Evolutionary conservation across 92 coral and sea anemone species (phyloP), one percentile per base, ranked within the genome.

Genomic region (Diadumene lineata): DNA sequence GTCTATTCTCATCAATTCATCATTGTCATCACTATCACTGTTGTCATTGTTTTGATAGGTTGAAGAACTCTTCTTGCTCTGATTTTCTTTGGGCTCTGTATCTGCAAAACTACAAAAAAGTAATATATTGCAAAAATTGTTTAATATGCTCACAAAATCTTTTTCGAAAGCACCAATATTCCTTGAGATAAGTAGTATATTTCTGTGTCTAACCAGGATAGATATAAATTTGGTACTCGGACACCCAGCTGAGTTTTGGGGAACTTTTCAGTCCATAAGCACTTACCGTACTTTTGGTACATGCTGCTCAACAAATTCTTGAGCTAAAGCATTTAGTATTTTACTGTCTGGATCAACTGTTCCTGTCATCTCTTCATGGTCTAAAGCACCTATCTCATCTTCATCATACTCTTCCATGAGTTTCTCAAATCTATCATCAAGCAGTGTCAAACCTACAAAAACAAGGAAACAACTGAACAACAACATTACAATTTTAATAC

Each of bases 321-420:
- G 89, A 34, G 91, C 90, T 8, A 87, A 72, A 31, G 94, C 76
- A 65, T 86, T 74, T 50, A 94, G 72, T 26, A 92, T 81, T 25
- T 81, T 80, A 61, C 89, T 90, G 79, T 84, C 86, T 11, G 89
- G 84, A 50, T 79, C 72, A 17, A 78, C 69, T 26, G 79, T 69
- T n/a, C 98, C 98, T 30, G 78, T 69, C 27, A 94, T 38, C 60
- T 94, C 98, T 66, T 94, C 98, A 58, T 94, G 98, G 64, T 91
- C 98, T 38, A 94, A 66, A 9, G 98, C 94, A 17, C 98, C 98
- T 55, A 94, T 94, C 72, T 94, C 98, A 76, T 94, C 96, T 66
- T 94, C 98, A n/a, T 89, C 96, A 76, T 94, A 94, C 62, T 94
- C 97, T 69, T 94, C 98, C 97, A 94, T 94, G 25, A 93, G 93